Evolutionary conservation across 2,797 vertebrate genomes (phyloP), one percentile per base, ranked within the genome.

Genomic region (Nothura maculosa): DNA sequence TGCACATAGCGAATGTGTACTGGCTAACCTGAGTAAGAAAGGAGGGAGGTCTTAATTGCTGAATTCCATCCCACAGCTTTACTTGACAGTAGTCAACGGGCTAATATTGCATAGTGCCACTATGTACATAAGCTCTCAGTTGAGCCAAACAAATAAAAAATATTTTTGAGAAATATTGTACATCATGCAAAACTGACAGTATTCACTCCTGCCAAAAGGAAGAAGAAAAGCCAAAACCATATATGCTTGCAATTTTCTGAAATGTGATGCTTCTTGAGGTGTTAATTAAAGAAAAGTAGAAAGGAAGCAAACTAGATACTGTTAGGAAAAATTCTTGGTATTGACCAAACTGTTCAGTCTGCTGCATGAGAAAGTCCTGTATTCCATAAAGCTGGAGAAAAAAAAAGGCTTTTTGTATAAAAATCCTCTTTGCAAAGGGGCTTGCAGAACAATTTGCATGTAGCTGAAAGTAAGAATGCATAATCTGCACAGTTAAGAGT

Each of bases 1-100:
- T 99, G 97, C 99, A 99, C 99, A 99, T 99, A 78, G 99, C 99
- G 94, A 99, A 99, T 9, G 99, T 99, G 95, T 99, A 99, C 94
- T 99, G 99, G 97, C 99, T 99, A 90, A 99, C 99, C 99, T 99
- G 97, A 43, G 70, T 25, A 40, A 94, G 70, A 94, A 89, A 86
- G 36, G 21, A 88, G 74, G 36, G 24, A 88, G 73, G 91, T 91
- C 34, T 68, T 90, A 90, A 87, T 74, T 61, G 73, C 20, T 78
- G 36, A 45, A 87, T 55, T 75, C 30, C 25, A 81, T 87, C 88
- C 47, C 57, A 85, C 48, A 28, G 10, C 28, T 21, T 69, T 70
- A 58, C 32, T 38, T 18, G 34, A 36, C 55, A 34, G 16, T 7
- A 14, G 10, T 40, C 43, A 40, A 42, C 5, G 27, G 90, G 74